Evolutionary conservation across 2,113 vertebrate species (phyloP).

Genomic region (Melierax canorus): DNA sequence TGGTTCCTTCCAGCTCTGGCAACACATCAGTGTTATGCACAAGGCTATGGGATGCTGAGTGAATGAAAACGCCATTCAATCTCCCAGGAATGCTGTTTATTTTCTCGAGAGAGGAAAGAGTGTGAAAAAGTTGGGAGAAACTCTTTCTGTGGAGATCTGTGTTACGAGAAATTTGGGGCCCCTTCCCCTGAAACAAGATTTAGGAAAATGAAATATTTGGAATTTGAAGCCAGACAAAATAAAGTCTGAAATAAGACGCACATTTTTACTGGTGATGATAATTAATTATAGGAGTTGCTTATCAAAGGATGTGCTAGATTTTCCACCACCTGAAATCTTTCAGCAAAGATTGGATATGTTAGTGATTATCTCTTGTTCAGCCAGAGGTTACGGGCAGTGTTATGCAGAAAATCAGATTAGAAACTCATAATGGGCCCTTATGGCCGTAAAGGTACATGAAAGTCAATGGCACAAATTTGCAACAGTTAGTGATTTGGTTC

Average conservation of each 20-base stretch:
- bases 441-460: not conserved
- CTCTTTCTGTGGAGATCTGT: not conserved
- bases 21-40: not conserved
- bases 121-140: not conserved
- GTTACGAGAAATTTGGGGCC: not conserved
- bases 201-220: not conserved
- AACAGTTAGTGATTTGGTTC: not conserved
- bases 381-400: not conserved
- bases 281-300: not conserved
- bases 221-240: not conserved
- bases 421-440: not conserved
- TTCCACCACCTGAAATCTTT: not conserved
- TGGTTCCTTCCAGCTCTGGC: not conserved
- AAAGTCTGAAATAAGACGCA: not conserved
- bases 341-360: not conserved
- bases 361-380: not conserved
- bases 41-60: not conserved
- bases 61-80: not conserved
- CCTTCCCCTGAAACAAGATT: not conserved
- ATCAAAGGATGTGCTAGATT: not conserved
- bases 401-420: constrained; percentile 45
- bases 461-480: constrained; percentile 9
- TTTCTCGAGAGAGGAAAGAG: not conserved
- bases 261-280: not conserved
- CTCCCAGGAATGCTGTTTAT: not conserved